Conservation (phyloP, 2,113 vertebrate species). For the Psilopogon haemacephalus region DNA sequence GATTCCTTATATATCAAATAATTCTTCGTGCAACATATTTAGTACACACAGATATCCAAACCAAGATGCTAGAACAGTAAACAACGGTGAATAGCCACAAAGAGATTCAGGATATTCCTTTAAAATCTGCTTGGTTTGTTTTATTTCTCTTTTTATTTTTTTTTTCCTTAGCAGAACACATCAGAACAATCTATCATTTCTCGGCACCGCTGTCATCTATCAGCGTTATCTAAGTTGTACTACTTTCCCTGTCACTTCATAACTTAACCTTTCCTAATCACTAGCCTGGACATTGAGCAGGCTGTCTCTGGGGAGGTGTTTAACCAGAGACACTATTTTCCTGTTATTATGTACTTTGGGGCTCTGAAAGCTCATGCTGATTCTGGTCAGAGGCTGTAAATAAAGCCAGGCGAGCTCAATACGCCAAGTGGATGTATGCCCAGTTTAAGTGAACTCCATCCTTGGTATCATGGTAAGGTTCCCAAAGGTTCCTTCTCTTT, state of each 20-base stretch:
- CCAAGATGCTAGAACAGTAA: background rate
- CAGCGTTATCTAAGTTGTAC: constrained; percentile 64
- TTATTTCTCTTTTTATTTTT: background rate
- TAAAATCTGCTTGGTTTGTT: background rate
- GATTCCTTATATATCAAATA: background rate
- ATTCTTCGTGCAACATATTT: background rate
- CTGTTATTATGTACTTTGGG: constrained; percentile 35
- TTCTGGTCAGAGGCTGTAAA: constrained; percentile 24
- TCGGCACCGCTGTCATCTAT: constrained; percentile 18
- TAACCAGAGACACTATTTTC: constrained; percentile 49
- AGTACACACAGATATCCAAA: background rate
- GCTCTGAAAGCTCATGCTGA: constrained; percentile 10
- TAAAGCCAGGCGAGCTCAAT: background rate
- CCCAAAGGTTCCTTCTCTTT: background rate
- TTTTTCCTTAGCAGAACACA: background rate
- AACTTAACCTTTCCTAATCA: constrained; percentile 67
- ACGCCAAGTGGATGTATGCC: background rate
- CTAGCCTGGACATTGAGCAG: constrained; percentile 62
- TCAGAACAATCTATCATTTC: constrained; percentile 29
- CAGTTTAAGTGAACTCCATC: background rate
- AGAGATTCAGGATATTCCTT: background rate
- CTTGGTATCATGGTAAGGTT: background rate
- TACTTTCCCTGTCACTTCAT: constrained; percentile 57
- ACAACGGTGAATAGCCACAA: background rate
- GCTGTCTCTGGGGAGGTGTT: constrained; percentile 50